phyloP scores from a whole-genome alignment of 2,888 invertebrate species.

The Zaprionus lineosus region DNA sequence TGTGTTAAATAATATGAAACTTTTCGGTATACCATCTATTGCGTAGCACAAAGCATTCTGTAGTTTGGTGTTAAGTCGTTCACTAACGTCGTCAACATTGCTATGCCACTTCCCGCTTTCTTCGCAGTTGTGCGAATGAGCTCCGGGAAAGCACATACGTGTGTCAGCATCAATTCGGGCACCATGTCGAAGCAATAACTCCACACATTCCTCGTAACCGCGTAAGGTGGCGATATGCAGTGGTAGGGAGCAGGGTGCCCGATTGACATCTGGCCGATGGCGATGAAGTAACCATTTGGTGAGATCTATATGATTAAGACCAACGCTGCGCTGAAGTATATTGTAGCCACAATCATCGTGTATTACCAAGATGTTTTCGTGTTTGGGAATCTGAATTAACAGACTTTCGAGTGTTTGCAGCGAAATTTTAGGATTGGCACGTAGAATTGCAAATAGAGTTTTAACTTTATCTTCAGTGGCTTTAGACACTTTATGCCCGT shows the following conservation, averaged over 20 bases:
- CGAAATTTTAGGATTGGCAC: conserved; percentile 87
- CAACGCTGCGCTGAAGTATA: conserved; percentile 89
- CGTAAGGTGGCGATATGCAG: conserved; percentile 89
- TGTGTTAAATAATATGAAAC: background rate
- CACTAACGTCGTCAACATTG: conserved; percentile 84
- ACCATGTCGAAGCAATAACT: conserved; percentile 87
- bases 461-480: conserved; percentile 86
- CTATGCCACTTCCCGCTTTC: conserved; percentile 86
- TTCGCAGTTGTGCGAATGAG: conserved; percentile 88
- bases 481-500: conserved; percentile 86
- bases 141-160: conserved; percentile 89
- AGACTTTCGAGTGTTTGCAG: conserved; percentile 87
- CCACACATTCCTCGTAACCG: conserved; percentile 88
- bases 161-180: conserved; percentile 88
- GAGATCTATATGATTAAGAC: conserved; percentile 88
- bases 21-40: conserved; percentile 86
- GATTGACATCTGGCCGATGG: conserved; percentile 86
- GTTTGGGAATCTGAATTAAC: conserved; percentile 87
- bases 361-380: conserved; percentile 87
- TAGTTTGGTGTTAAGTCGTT: conserved; percentile 84
- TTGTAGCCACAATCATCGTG: conserved; percentile 88
- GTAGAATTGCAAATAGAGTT: conserved; percentile 86
- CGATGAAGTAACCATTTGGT: conserved; percentile 87
- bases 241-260: conserved; percentile 89
- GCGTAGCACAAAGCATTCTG: conserved; percentile 89